A percentile compares a stretch with the other conserved stretches of the same genome.
These are phyloP conservation scores for Spilarctia lutea DNA, from an alignment of 2,888 invertebrate genomes.

Conservation along the genomic window DNA sequence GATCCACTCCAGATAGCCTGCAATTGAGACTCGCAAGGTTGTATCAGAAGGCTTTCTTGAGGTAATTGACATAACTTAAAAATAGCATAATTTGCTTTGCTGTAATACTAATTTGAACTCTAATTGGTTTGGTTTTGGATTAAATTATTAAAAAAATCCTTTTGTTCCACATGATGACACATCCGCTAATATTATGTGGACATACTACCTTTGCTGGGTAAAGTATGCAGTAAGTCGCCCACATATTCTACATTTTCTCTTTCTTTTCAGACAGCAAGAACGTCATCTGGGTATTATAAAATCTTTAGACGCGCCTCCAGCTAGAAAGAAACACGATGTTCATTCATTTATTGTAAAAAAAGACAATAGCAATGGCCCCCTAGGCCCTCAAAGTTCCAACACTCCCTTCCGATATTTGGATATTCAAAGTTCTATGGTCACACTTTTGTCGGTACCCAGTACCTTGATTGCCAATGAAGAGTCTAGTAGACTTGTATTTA, in stretches of 20 bases:
- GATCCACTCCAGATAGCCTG: conserved; percentile 87
- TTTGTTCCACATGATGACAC: not conserved
- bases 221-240: not conserved
- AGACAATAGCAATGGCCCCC: conserved; percentile 63
- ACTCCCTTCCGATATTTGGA: conserved; percentile 70
- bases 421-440: conserved; percentile 64
- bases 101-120: not conserved
- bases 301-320: conserved; percentile 78
- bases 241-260: conserved; percentile 27
- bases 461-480: conserved; percentile 36
- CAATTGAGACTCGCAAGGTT: conserved; percentile 91
- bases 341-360: conserved; percentile 80
- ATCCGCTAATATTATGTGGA: not conserved
- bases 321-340: conserved; percentile 82
- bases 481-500: conserved; percentile 21
- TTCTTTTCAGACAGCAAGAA: conserved; percentile 90
- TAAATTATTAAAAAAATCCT: not conserved
- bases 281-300: conserved; percentile 91
- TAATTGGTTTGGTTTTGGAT: not conserved
- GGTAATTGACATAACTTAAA: conserved; percentile 76
- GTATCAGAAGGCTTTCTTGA: conserved; percentile 93
- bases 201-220: not conserved
- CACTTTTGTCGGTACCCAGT: conserved; percentile 39
- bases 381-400: conserved; percentile 58
- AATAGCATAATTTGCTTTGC: conserved; percentile 21